phyloP scores from a whole-genome alignment of 1,140 invertebrate genomes.

The Calliopsis andreniformis region DNA sequence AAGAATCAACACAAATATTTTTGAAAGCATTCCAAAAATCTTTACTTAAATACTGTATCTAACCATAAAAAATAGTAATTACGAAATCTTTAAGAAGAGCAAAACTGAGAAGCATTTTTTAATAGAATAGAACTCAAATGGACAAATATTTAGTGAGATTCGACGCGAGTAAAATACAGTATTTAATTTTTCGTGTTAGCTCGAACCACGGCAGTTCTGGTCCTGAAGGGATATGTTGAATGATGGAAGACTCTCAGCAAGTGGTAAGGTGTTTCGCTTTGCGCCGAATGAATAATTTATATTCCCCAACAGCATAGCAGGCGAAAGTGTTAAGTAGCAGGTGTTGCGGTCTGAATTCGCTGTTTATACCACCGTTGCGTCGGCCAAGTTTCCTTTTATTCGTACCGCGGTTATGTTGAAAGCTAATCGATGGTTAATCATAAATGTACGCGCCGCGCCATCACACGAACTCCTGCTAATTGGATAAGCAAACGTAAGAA shows the following conservation, averaged over 20 bases:
- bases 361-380: slow-evolving; percentile 40
- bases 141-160: no score
- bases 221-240: slow-evolving; percentile 29
- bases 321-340: slow-evolving; percentile 53
- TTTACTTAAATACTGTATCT: no score
- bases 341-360: slow-evolving; percentile 50
- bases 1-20: no score
- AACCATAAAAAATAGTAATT: no score
- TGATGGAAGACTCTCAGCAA: slow-evolving; percentile 52
- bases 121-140: no score
- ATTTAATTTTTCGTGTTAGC: slow-evolving; percentile 7
- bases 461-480: neutral
- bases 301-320: slow-evolving; percentile 7
- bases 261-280: slow-evolving; percentile 37
- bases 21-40: no score
- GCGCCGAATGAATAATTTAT: slow-evolving; percentile 60
- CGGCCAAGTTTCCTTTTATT: slow-evolving; percentile 19
- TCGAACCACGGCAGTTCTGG: neutral
- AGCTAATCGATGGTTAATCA: slow-evolving; percentile 26
- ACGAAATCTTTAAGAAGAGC: no score
- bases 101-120: no score
- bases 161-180: neutral
- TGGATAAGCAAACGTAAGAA: no score
- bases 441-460: neutral
- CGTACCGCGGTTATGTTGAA: neutral